These are phyloP conservation scores for Standfussiana lucernea DNA, from an alignment of 2,888 invertebrate species.

Conservation along the genomic window DNA sequence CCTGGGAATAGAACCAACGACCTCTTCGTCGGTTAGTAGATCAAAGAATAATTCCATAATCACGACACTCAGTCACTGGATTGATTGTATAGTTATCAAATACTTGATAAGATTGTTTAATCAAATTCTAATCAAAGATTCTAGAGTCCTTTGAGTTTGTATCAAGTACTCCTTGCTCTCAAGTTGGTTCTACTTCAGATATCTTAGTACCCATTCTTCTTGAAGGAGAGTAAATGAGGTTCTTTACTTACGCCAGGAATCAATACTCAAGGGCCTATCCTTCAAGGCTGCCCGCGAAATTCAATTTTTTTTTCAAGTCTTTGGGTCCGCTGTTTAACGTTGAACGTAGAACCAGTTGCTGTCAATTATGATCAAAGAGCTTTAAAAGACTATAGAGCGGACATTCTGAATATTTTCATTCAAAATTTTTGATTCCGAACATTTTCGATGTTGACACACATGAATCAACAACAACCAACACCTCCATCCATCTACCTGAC, in stretches of 20 bases:
- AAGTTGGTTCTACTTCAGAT: not conserved
- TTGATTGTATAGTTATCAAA: not conserved
- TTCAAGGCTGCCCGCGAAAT: not conserved
- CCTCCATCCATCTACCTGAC: too few relatives aligned
- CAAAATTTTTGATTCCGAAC: too few relatives aligned
- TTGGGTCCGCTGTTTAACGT: not conserved
- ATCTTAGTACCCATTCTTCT: not conserved
- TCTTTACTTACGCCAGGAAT: not conserved
- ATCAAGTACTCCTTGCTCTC: conserved; percentile 4
- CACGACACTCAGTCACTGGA: not conserved
- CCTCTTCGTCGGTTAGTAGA: not conserved
- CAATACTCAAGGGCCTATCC: not conserved
- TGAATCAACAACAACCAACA: too few relatives aligned
- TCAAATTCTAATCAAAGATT: not conserved
- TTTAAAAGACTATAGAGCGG: too few relatives aligned
- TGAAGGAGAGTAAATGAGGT: not conserved
- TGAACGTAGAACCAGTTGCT: not conserved
- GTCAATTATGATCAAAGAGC: too few relatives aligned
- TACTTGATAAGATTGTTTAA: conserved; percentile 1
- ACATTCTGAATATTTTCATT: too few relatives aligned
- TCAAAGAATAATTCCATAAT: not conserved
- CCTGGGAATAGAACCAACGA: not conserved
- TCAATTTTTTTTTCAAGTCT: too few relatives aligned
- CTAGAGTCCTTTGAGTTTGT: not conserved
- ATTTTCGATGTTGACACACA: too few relatives aligned